Conservation (phyloP, 2,797 vertebrate species). For the Chelonia mydas region DNA sequence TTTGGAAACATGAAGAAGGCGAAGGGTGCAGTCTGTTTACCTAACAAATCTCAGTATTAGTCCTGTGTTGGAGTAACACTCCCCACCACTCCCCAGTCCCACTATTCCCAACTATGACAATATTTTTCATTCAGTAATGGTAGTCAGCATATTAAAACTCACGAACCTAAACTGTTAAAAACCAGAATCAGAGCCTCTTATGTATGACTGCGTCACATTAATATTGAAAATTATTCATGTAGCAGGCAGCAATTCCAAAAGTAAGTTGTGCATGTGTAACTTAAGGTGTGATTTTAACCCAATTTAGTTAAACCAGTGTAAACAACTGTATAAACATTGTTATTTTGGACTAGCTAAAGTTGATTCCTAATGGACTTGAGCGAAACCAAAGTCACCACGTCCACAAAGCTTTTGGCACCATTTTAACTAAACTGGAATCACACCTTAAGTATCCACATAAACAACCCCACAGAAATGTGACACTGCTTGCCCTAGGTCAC, state of each 20-base stretch:
- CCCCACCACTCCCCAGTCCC: not conserved
- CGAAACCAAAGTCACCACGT: not conserved
- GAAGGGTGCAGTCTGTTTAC: not conserved
- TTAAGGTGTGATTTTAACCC: not conserved
- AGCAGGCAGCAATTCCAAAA: not conserved
- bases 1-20: not conserved
- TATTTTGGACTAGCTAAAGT: not conserved
- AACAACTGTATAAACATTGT: not conserved
- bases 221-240: not conserved
- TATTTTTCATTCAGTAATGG: not conserved
- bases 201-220: not conserved
- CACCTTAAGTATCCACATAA: not conserved
- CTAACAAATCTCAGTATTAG: not conserved
- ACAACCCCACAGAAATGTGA: not conserved
- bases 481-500: not conserved
- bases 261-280: not conserved
- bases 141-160: not conserved
- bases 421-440: not conserved
- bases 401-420: not conserved
- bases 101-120: not conserved
- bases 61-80: rapidly evolving
- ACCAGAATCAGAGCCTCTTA: not conserved
- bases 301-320: not conserved
- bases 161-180: not conserved
- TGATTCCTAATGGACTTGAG: not conserved